phyloP scores from a whole-genome alignment of 53 echinoderm and acorn worm species.

The Glandiceps talaboti region DNA sequence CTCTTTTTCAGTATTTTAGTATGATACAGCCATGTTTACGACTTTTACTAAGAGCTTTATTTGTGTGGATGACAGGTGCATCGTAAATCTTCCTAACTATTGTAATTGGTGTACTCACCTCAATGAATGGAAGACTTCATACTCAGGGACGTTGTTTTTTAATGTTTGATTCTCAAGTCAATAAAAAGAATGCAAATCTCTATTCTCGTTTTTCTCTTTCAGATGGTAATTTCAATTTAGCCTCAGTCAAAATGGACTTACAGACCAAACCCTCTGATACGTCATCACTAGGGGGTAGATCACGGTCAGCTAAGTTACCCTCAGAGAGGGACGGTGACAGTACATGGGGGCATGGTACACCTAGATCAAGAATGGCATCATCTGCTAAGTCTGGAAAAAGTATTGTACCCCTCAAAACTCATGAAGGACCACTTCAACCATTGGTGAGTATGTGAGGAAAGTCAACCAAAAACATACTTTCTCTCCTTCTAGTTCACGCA shows the following conservation, averaged over 20 bases:
- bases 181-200: no score
- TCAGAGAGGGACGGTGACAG: background rate
- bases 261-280: constrained; percentile 5
- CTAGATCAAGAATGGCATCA: background rate
- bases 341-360: background rate
- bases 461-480: no score
- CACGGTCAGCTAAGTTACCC: background rate
- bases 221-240: constrained; percentile 71
- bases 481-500: no score
- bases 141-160: no score
- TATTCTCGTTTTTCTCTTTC: constrained; percentile 2
- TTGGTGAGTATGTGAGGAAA: background rate
- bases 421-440: background rate
- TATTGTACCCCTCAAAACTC: background rate
- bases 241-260: constrained; percentile 62
- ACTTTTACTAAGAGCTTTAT: no score
- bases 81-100: no score
- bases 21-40: no score
- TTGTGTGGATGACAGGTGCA: no score
- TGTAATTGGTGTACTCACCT: no score
- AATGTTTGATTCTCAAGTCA: no score
- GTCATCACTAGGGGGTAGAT: background rate
- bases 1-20: no score
- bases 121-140: no score
- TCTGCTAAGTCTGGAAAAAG: background rate